phyloP scores from a whole-genome alignment of 2,113 vertebrate genomes.

The Pipa parva region DNA sequence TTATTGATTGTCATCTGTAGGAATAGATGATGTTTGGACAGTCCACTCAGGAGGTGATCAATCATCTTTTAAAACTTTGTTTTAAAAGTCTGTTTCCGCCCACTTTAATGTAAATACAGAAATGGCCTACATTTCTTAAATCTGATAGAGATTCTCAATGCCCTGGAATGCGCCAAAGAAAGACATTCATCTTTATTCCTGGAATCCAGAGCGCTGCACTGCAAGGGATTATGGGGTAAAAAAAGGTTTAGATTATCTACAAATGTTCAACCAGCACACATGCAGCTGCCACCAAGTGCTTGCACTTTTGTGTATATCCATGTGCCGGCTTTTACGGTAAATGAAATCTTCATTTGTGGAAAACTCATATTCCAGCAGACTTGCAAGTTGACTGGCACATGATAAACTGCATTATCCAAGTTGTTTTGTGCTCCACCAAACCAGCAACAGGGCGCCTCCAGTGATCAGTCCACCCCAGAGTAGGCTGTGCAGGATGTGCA shows the following conservation, averaged over 20 bases:
- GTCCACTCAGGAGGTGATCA: too few relatives aligned
- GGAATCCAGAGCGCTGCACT: too few relatives aligned
- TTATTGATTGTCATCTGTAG: too few relatives aligned
- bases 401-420: neutral
- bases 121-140: too few relatives aligned
- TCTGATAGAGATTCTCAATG: too few relatives aligned
- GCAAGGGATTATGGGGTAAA: neutral
- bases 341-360: neutral
- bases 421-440: constrained; percentile 30
- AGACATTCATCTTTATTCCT: too few relatives aligned
- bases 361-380: neutral
- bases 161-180: too few relatives aligned
- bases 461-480: constrained; percentile 34
- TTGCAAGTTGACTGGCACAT: neutral
- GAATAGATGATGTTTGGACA: too few relatives aligned
- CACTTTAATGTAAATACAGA: too few relatives aligned
- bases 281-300: neutral
- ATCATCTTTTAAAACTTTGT: too few relatives aligned
- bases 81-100: too few relatives aligned
- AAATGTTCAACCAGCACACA: constrained; percentile 1
- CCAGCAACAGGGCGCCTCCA: constrained; percentile 15
- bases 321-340: neutral
- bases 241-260: neutral
- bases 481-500: constrained; percentile 17
- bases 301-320: neutral